Percentiles rank a stretch among this genome's conserved stretches.
Evolutionary conservation across 2,888 invertebrate genomes (phyloP).

Genomic region (Linnaemya tessellans): DNA sequence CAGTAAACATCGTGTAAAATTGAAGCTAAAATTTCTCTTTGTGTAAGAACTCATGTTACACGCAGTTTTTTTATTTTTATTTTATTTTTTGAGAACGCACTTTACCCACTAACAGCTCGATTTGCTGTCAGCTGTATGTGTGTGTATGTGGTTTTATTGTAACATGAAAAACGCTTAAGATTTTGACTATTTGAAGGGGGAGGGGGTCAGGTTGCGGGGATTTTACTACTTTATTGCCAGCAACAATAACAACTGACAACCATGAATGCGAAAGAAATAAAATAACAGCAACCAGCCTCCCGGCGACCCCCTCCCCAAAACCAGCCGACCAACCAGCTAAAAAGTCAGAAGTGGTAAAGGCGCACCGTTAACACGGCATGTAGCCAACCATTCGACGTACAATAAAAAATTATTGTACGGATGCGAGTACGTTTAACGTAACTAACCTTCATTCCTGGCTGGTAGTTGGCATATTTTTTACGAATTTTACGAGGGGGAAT

Average conservation of each 20-base stretch:
- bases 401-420: conserved; percentile 24
- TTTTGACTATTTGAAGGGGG: conserved; percentile 9
- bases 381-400: conserved; percentile 36
- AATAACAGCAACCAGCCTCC: conserved; percentile 38
- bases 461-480: conserved; percentile 46
- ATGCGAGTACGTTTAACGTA: conserved; percentile 61
- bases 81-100: no score
- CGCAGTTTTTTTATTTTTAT: conserved; percentile 27
- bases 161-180: conserved; percentile 62
- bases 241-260: conserved; percentile 56
- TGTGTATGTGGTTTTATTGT: conserved; percentile 62
- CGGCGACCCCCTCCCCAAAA: conserved; percentile 20
- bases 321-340: conserved; percentile 26
- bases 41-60: neutral
- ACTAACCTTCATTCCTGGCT: conserved; percentile 50
- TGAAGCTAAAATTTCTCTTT: neutral
- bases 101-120: conserved; percentile 35
- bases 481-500: conserved; percentile 44
- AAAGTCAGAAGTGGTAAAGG: conserved; percentile 39
- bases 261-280: conserved; percentile 41
- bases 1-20: neutral
- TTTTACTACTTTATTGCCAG: conserved; percentile 43
- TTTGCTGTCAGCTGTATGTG: conserved; percentile 51
- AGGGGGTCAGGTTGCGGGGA: neutral
- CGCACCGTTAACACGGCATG: conserved; percentile 52